Evolutionary conservation across 2,797 vertebrate genomes (phyloP).

Genomic region (Nasua narica): DNA sequence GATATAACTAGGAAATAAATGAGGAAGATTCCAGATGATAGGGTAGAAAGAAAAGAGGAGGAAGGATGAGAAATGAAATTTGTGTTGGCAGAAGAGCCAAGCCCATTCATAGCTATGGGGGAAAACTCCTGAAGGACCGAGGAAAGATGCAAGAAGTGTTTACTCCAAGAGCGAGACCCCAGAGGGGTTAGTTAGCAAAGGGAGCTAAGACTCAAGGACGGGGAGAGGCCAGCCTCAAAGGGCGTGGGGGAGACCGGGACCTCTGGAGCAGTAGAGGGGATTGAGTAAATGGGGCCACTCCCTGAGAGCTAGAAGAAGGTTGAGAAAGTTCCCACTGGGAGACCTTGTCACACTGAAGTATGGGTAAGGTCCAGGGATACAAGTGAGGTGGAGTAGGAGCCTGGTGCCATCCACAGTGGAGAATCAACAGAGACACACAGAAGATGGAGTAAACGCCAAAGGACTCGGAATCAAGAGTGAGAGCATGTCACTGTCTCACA

Average conservation of each 20-base stretch:
- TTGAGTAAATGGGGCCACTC: not conserved
- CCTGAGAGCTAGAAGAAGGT: not conserved
- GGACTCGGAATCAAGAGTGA: not conserved
- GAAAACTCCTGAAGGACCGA: not conserved
- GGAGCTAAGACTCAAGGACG: not conserved
- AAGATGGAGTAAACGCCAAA: not conserved
- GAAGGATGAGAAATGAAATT: not conserved
- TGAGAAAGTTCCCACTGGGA: not conserved
- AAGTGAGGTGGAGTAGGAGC: not conserved
- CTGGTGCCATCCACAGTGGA: no score
- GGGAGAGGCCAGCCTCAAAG: not conserved
- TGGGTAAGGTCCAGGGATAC: not conserved
- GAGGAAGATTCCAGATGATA: no score
- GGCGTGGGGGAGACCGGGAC: rapidly evolving
- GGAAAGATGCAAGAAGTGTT: not conserved
- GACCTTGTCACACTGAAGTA: not conserved
- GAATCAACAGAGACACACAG: not conserved
- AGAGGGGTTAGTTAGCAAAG: not conserved
- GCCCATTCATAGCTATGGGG: no score
- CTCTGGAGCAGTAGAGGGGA: no score
- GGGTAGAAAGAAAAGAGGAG: not conserved
- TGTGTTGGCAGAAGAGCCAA: not conserved
- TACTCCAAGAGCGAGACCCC: not conserved
- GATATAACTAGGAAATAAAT: not conserved
- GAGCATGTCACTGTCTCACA: not conserved